Evolutionary conservation across 2,113 vertebrate genomes (phyloP).

Genomic region (Coturnix japonica): DNA sequence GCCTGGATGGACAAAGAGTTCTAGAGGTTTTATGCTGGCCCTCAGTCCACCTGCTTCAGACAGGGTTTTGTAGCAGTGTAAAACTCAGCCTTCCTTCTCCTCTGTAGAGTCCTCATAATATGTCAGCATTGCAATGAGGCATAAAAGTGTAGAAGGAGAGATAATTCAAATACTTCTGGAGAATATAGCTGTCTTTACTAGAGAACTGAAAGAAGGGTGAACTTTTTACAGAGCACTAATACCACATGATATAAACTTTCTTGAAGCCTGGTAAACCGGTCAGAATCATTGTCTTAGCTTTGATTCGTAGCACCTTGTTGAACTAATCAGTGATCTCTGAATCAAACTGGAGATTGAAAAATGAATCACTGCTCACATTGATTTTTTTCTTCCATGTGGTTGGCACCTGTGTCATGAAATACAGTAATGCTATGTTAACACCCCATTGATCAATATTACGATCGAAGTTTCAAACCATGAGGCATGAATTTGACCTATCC

Average conservation of each 20-base stretch:
- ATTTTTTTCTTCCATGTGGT: background rate
- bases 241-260: background rate
- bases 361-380: conserved; percentile 30
- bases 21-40: background rate
- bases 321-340: conserved; percentile 57
- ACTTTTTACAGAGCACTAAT: background rate
- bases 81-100: background rate
- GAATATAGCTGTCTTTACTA: background rate
- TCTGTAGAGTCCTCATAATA: background rate
- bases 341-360: conserved; percentile 52
- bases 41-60: background rate
- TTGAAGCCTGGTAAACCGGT: conserved; percentile 47
- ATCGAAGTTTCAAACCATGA: background rate
- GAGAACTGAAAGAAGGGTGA: background rate
- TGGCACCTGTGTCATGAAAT: background rate
- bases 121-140: background rate
- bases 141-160: background rate
- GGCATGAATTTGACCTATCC: conserved; percentile 2
- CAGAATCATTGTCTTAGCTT: conserved; percentile 25
- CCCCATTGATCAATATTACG: conserved; percentile 41
- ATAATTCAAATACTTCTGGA: background rate
- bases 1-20: background rate
- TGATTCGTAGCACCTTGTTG: conserved; percentile 44
- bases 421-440: background rate
- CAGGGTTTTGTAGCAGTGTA: background rate